These are phyloP conservation scores for Drosophila littoralis DNA, from an alignment of 1,140 invertebrate genomes.

Conservation along the genomic window DNA sequence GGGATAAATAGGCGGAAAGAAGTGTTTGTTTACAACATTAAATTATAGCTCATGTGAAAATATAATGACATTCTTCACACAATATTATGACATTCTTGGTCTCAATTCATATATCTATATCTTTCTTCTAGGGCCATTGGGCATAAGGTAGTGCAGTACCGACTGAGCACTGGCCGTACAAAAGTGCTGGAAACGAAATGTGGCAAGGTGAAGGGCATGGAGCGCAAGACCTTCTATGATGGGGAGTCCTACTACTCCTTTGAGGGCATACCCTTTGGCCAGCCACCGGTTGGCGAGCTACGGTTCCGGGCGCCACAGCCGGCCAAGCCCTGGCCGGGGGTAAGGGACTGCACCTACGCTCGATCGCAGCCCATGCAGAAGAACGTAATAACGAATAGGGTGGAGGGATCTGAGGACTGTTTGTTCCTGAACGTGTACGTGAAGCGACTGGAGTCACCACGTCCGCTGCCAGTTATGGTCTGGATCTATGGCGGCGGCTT, in stretches of 20 bases:
- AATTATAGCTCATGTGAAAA: too few relatives aligned
- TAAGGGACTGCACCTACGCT: slow-evolving; percentile 83
- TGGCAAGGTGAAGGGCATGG: slow-evolving; percentile 65
- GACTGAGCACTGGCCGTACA: slow-evolving; percentile 53
- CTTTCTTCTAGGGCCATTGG: slow-evolving; percentile 43
- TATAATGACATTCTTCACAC: too few relatives aligned
- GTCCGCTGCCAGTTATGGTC: slow-evolving; percentile 87
- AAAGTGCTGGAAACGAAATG: slow-evolving; percentile 52
- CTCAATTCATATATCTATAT: neutral
- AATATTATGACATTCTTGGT: too few relatives aligned
- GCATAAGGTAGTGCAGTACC: slow-evolving; percentile 64
- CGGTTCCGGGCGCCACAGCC: slow-evolving; percentile 87
- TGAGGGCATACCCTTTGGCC: slow-evolving; percentile 88
- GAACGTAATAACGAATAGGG: slow-evolving; percentile 34
- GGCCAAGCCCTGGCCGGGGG: slow-evolving; percentile 85
- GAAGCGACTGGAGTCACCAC: slow-evolving; percentile 62
- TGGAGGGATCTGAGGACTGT: slow-evolving; percentile 71
- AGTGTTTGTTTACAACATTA: too few relatives aligned
- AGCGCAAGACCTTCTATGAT: slow-evolving; percentile 68
- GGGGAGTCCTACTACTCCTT: slow-evolving; percentile 76
- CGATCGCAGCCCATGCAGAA: slow-evolving; percentile 63
- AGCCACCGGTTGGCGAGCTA: slow-evolving; percentile 87
- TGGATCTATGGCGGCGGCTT: slow-evolving; percentile 90
- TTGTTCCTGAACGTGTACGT: slow-evolving; percentile 75
- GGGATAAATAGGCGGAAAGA: too few relatives aligned